Evolutionary conservation across 2,888 invertebrate species (phyloP).

Genomic region (Chrysotoxum bicinctum): DNA sequence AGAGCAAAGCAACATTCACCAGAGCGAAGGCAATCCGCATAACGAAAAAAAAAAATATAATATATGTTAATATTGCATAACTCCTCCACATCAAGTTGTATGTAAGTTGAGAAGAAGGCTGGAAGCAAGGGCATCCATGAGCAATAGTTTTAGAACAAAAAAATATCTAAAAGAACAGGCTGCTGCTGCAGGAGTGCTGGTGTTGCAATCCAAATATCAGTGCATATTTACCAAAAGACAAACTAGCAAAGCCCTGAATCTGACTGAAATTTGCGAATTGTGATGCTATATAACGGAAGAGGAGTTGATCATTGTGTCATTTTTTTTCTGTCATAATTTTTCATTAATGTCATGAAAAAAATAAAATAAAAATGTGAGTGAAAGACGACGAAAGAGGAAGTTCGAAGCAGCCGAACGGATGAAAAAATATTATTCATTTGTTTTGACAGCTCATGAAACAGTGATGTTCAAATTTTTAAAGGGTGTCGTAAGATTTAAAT

Average conservation of each 20-base stretch:
- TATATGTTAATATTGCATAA: slow-evolving; percentile 57
- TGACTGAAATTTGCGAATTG: slow-evolving; percentile 1
- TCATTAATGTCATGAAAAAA: slow-evolving; percentile 52
- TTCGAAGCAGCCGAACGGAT: slow-evolving; percentile 11
- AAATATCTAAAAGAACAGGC: slow-evolving; percentile 47
- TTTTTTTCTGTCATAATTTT: slow-evolving; percentile 55
- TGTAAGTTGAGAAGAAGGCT: slow-evolving; percentile 13
- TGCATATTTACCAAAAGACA: slow-evolving; percentile 55
- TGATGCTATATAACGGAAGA: background rate
- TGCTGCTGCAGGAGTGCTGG: background rate
- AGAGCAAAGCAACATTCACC: slow-evolving; percentile 45
- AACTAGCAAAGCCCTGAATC: slow-evolving; percentile 46
- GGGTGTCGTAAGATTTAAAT: too few species aligned
- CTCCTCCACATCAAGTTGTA: slow-evolving; percentile 26
- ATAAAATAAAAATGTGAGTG: slow-evolving; percentile 32
- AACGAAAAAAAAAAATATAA: slow-evolving; percentile 11
- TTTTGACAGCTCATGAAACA: slow-evolving; percentile 8
- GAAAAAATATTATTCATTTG: slow-evolving; percentile 21
- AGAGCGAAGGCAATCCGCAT: slow-evolving; percentile 43
- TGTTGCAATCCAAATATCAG: slow-evolving; percentile 50
- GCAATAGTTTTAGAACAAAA: slow-evolving; percentile 53
- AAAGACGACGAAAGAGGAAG: slow-evolving; percentile 29
- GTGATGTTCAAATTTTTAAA: background rate
- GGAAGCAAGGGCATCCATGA: slow-evolving; percentile 9
- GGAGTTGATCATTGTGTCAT: slow-evolving; percentile 53